Conservation (phyloP, 2,888 invertebrate genomes). For the Sialis lutaria region DNA sequence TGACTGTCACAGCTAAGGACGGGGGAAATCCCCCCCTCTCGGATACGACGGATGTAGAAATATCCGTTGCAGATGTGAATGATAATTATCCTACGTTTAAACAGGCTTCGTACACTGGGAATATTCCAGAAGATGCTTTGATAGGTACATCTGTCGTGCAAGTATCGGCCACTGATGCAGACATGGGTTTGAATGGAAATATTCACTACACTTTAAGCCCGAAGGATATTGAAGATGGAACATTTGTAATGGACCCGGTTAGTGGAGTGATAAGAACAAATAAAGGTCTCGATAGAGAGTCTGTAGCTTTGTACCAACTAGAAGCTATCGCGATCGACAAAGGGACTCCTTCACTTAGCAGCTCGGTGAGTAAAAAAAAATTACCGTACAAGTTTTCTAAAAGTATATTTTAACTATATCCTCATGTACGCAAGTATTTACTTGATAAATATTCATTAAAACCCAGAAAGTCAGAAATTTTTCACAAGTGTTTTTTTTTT, state of each 20-base stretch:
- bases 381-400: too few species aligned
- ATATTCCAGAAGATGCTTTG: slow-evolving; percentile 73
- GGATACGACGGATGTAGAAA: slow-evolving; percentile 90
- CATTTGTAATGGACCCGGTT: slow-evolving; percentile 82
- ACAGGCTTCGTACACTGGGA: slow-evolving; percentile 62
- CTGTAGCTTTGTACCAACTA: slow-evolving; percentile 66
- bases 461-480: too few species aligned
- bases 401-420: too few species aligned
- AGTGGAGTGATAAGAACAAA: slow-evolving; percentile 85
- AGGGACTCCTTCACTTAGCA: slow-evolving; percentile 38
- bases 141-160: slow-evolving; percentile 67
- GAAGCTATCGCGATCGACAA: slow-evolving; percentile 80
- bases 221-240: slow-evolving; percentile 64
- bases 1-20: slow-evolving; percentile 86
- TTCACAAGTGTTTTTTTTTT: too few species aligned
- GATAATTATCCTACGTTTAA: slow-evolving; percentile 85
- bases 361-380: slow-evolving; percentile 12
- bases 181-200: slow-evolving; percentile 73
- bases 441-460: too few species aligned
- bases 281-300: slow-evolving; percentile 81
- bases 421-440: too few species aligned
- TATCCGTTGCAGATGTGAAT: slow-evolving; percentile 89
- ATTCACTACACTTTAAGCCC: slow-evolving; percentile 62
- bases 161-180: slow-evolving; percentile 68
- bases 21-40: slow-evolving; percentile 80